Conservation (phyloP, 1,140 invertebrate species). For the Dendroctonus ponderosae region DNA sequence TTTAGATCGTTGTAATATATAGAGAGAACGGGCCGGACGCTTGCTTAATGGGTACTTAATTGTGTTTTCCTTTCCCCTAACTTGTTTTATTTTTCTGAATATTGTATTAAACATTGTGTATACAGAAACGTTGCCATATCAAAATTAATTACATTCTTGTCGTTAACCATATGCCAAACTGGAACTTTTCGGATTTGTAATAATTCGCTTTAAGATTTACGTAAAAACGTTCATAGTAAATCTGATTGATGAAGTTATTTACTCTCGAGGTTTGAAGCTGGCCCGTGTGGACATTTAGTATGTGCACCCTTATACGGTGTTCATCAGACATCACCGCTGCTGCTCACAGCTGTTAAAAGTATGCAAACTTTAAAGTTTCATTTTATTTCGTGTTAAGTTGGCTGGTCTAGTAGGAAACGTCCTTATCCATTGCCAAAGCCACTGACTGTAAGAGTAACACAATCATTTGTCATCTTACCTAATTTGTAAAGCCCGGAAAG, state of each 20-base stretch:
- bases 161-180: no score
- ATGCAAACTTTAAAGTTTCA: no score
- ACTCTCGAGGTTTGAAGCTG: no score
- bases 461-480: conserved; percentile 30
- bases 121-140: not conserved
- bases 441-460: conserved; percentile 16
- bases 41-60: conserved; percentile 20
- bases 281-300: no score
- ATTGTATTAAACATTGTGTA: conserved; percentile 7
- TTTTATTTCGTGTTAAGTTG: not conserved
- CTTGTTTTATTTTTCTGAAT: not conserved
- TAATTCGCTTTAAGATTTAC: no score
- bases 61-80: conserved; percentile 13
- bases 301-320: no score
- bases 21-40: conserved; percentile 6
- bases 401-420: conserved; percentile 7
- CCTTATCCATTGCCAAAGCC: conserved; percentile 10
- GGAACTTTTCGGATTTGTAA: no score
- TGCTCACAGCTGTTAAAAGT: no score
- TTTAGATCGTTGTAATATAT: conserved; percentile 17
- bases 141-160: no score
- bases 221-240: no score
- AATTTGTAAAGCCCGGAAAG: conserved; percentile 22
- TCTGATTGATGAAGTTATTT: no score
- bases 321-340: no score